Percentiles rank a stretch among this genome's conserved stretches.
Evolutionary conservation across 92 coral and sea anemone genomes (phyloP).

Genomic region (Palythoa heliodiscus): DNA sequence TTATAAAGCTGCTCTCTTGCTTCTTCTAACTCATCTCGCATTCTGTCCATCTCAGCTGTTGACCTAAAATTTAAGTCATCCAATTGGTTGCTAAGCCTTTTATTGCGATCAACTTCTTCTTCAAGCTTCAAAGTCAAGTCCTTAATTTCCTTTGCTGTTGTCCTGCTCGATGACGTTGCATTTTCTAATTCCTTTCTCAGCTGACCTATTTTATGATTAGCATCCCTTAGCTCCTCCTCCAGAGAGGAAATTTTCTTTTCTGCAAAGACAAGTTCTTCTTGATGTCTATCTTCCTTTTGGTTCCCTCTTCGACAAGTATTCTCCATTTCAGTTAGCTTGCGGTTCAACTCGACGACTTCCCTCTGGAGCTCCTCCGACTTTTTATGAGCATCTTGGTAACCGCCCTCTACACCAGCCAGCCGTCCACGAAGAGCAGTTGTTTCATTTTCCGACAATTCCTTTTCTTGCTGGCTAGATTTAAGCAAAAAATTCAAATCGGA

Average conservation of each 20-base stretch:
- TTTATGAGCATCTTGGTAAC: slow-evolving; percentile 46
- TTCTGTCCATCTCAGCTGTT: slow-evolving; percentile 47
- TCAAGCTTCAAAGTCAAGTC: slow-evolving; percentile 52
- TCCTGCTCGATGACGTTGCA: slow-evolving; percentile 6
- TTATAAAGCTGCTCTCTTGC: slow-evolving; percentile 57
- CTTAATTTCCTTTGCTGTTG: slow-evolving; percentile 42
- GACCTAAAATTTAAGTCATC: slow-evolving; percentile 38
- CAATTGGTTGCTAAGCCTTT: slow-evolving; percentile 48
- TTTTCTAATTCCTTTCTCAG: slow-evolving; percentile 32
- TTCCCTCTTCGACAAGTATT: slow-evolving; percentile 45
- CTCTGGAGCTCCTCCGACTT: slow-evolving; percentile 45
- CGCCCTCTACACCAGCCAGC: slow-evolving; percentile 45
- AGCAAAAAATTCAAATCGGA: slow-evolving; percentile 58
- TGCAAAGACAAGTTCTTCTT: slow-evolving; percentile 43
- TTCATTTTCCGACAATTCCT: slow-evolving; percentile 64
- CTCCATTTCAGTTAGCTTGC: slow-evolving; percentile 53
- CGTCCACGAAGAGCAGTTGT: slow-evolving; percentile 51
- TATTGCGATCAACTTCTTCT: slow-evolving; percentile 42
- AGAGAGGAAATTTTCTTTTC: slow-evolving; percentile 55
- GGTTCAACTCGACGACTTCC: slow-evolving; percentile 53
- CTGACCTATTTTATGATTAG: slow-evolving; percentile 39
- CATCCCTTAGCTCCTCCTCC: slow-evolving; percentile 50
- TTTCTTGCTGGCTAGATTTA: slow-evolving; percentile 60
- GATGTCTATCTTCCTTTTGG: slow-evolving; percentile 55
- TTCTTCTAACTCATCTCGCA: slow-evolving; percentile 65